Percentiles rank a stretch among this genome's conserved stretches.
Conservation (phyloP, 2,797 vertebrate genomes). For the Gobionotothen gibberifrons region DNA sequence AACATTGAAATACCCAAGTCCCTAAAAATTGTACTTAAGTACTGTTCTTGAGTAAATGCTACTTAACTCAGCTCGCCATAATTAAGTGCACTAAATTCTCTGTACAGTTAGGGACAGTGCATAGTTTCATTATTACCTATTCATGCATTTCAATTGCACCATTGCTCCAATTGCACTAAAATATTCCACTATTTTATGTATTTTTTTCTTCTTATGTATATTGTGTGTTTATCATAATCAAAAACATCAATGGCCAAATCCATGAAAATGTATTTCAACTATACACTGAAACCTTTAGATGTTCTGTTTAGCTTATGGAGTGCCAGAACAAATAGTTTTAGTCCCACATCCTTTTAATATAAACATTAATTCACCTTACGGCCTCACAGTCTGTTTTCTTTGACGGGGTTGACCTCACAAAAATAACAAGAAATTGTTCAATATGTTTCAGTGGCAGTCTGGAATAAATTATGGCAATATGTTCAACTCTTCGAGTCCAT, state of each 20-base stretch:
- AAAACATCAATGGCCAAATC: background rate
- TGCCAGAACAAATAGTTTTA: constrained; percentile 8
- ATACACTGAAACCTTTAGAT: background rate
- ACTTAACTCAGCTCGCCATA: no score
- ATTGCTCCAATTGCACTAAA: no score
- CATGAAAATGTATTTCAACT: background rate
- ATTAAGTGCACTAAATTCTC: no score
- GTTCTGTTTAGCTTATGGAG: background rate
- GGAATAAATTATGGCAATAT: constrained; percentile 61
- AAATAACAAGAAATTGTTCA: constrained; percentile 58
- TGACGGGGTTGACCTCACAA: constrained; percentile 57
- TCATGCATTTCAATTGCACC: no score
- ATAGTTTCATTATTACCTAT: no score
- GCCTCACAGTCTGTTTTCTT: constrained; percentile 36
- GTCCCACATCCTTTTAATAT: constrained; percentile 21
- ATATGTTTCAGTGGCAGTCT: constrained; percentile 49
- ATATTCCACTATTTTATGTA: no score
- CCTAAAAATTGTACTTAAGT: no score
- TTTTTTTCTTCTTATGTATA: no score
- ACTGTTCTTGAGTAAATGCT: no score
- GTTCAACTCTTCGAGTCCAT: constrained; percentile 43
- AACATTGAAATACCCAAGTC: no score
- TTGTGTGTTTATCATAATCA: no score
- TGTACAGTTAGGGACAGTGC: no score
- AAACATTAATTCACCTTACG: constrained; percentile 12